Evolutionary conservation across 2,113 vertebrate genomes (phyloP).

Genomic region (Lophotis ruficrista): DNA sequence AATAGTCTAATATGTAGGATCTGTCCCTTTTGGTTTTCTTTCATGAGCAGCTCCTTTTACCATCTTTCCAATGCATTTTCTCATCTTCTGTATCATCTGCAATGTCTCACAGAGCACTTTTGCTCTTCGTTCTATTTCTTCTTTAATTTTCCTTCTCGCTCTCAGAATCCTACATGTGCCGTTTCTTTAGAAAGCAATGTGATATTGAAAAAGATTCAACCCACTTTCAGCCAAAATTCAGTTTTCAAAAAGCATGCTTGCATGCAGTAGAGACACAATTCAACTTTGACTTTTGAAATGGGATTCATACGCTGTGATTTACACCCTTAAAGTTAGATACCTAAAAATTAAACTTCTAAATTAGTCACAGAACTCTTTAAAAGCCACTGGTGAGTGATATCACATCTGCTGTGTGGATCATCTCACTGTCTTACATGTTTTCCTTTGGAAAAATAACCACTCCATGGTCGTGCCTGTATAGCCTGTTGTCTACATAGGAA

Average conservation of each 20-base stretch:
- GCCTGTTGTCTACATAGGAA: neutral
- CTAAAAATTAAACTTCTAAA: neutral
- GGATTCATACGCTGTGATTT: neutral
- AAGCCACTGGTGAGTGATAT: neutral
- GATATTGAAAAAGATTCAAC: neutral
- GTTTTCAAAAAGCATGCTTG: neutral
- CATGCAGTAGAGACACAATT: neutral
- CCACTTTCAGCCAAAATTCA: neutral
- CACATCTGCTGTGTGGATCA: neutral
- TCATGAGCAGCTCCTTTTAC: neutral
- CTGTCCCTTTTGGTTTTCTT: neutral
- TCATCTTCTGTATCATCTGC: neutral
- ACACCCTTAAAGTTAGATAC: neutral
- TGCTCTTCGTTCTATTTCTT: neutral
- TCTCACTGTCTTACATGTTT: neutral
- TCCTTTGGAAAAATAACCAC: neutral
- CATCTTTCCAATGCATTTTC: neutral
- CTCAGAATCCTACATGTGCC: neutral
- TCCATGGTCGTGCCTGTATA: neutral
- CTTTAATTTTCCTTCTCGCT: neutral
- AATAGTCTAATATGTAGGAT: neutral
- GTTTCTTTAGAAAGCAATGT: neutral
- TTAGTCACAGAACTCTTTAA: neutral
- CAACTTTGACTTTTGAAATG: neutral
- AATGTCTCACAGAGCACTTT: neutral